Evolutionary conservation across 1,140 invertebrate species (phyloP), one percentile per base, ranked within the genome.

Genomic region (Stenopsyche tienmushanensis): DNA sequence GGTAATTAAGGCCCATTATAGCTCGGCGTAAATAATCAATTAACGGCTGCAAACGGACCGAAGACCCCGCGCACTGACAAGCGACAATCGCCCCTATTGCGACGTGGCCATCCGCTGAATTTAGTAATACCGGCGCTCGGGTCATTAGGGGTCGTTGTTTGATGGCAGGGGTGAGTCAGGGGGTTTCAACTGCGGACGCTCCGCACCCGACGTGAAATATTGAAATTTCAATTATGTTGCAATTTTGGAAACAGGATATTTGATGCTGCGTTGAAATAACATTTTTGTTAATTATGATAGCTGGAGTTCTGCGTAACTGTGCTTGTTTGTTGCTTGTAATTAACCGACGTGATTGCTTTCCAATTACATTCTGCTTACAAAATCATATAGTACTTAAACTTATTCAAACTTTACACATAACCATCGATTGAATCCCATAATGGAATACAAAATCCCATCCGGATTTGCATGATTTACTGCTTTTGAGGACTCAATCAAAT

Each of bases 161-260:
- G 0, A 2, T 10, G 15, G 60, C 17, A 24, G 25, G 47, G 47
- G 17, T 54, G 7, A 25, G 62, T 13, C 17, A 20, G 29, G 45
- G 25, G 60, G 49, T 18, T 25, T 13, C 60, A n/a, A 21, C 9
- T 42, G n/a, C 21, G 59, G 42, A 24, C 45, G 8, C 21, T 62
- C 26, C 7, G 7, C 17, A 47, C 5, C 44, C 17, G 44, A 53
- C 13, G 20, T 62, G 41, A 62, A 62, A 62, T 62, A 62, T 62
- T 62, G 59, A 62, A 62, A 62, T 62, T 62, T 62, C 59, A 62
- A 62, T 62, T 62, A 62, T 62, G 59, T 62, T 47, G 21, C 59
- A 62, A 62, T 62, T 62, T 62, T 25, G 50, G 20, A 3, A 49
- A 44, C 59, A 49, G 42, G 59, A 49, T 62, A 62, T 62, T 62